Evolutionary conservation across 1,140 invertebrate genomes (phyloP).

Genomic region (Drosophila ficusphila): DNA sequence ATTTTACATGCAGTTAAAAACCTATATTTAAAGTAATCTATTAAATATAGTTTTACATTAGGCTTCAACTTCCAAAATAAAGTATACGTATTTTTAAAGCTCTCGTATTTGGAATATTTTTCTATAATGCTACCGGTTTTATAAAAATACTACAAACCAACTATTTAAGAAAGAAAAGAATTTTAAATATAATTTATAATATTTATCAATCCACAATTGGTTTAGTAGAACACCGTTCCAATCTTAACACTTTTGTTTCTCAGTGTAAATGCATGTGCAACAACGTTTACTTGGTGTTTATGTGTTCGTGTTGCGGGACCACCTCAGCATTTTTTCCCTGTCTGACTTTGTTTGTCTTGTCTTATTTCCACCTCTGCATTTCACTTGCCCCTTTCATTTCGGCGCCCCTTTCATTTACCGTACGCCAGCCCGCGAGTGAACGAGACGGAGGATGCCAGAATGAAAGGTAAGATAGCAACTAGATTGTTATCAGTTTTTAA

Average conservation of each 20-base stretch:
- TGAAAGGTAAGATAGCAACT: slow-evolving; percentile 7
- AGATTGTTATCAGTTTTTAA: slow-evolving; percentile 72
- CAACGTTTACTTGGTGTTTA: slow-evolving; percentile 56
- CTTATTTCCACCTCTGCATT: slow-evolving; percentile 48
- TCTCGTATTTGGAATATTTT: no score
- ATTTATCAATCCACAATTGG: no score
- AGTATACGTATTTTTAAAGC: no score
- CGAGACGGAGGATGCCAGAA: neutral
- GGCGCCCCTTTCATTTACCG: neutral
- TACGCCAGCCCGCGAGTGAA: neutral
- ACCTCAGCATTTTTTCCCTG: slow-evolving; percentile 71
- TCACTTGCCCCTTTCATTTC: slow-evolving; percentile 22
- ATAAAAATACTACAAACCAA: no score
- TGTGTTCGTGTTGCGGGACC: slow-evolving; percentile 39
- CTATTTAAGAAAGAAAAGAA: no score
- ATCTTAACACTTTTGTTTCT: neutral
- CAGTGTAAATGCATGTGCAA: slow-evolving; percentile 38
- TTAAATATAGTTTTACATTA: no score
- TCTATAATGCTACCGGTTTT: no score
- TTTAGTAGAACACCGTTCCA: no score
- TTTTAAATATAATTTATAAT: no score
- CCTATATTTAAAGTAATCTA: no score
- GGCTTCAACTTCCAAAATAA: no score
- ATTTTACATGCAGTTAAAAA: neutral
- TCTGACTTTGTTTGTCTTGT: slow-evolving; percentile 49